Conservation (phyloP, 2,888 invertebrate species). For the Philhelius pedissequus region DNA sequence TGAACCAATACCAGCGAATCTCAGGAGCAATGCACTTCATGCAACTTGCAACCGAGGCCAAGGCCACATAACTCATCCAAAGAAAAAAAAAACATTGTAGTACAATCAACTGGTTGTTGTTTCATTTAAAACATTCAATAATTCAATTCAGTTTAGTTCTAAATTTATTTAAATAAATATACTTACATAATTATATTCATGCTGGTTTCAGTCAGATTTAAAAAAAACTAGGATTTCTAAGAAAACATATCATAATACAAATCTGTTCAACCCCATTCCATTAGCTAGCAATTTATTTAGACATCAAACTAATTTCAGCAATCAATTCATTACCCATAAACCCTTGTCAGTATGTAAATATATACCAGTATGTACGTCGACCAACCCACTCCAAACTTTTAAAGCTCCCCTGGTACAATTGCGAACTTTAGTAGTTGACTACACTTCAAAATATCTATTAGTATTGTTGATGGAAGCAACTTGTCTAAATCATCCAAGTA, state of each 20-base stretch:
- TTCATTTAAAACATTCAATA: too few relatives aligned
- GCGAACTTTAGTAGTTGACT: not conserved
- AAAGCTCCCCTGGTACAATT: not conserved
- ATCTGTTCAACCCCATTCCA: not conserved
- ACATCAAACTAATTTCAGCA: constrained; percentile 35
- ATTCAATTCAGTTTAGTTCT: too few relatives aligned
- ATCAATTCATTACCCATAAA: constrained; percentile 30
- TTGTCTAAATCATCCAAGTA: constrained; percentile 6
- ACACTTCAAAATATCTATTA: constrained; percentile 35
- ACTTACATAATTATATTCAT: too few relatives aligned
- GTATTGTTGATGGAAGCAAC: not conserved
- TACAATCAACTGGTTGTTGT: too few relatives aligned
- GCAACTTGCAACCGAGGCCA: too few relatives aligned
- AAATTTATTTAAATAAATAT: too few relatives aligned
- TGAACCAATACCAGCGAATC: too few relatives aligned
- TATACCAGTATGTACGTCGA: not conserved
- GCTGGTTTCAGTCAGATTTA: too few relatives aligned
- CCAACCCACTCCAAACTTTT: not conserved
- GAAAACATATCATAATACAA: not conserved
- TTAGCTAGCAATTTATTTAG: constrained; percentile 22
- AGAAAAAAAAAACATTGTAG: too few relatives aligned
- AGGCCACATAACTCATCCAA: too few relatives aligned
- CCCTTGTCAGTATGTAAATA: constrained; percentile 10
- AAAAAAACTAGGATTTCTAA: too few relatives aligned
- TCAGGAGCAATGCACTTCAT: too few relatives aligned